Base-by-base conservation (phyloP, 2,113 vertebrate genomes). In the Ascaphus truei region DNA sequence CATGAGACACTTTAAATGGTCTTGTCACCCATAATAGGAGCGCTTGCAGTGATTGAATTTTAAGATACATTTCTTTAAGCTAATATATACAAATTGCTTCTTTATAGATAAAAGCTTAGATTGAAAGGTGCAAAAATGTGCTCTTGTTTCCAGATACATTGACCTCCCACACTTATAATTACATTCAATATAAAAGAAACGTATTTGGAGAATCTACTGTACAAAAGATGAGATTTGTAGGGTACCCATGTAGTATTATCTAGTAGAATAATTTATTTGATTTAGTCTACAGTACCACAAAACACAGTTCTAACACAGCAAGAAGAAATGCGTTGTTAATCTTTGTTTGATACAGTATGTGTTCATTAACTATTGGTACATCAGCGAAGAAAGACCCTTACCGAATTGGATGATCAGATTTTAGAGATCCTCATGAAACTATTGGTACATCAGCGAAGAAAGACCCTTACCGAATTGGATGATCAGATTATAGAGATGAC, bases 81-180 rank as follows among this genome's bases (percentile, higher is more conserved):
- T 68, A 59, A 68, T 59, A 59, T 43, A 48, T 59, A 36, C 30
- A 68, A 59, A 68, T 68, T 59, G 55, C 66, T 68, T 68, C 66
- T 48, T 56, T 68, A 59, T 43, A 58, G 30, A 59, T 68, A 48
- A 50, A 39, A 59, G 66, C 31, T 48, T 59, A 59, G 66, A 36
- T 45, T 68, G 55, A 68, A 68, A 68, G 30, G 22, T 68, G 39
- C 55, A 68, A 59, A 37, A 59, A 68, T 68, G 30, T 50, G 31
- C 43, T 26, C 62, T 56, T 66, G 63, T 31, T 50, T 47, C 47
- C 39, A 25, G 64, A 51, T 57, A 53, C 52, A 58, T 58, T 68
- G 39, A 57, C 63, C 63, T 65, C 50, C 63, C 50, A 66, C 63
- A 41, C 41, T 25, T 53, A 41, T 66, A 66, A 66, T 66, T 66